Evolutionary conservation across 2,797 vertebrate genomes (phyloP).

Genomic region (Acrossocheilus fasciatus): DNA sequence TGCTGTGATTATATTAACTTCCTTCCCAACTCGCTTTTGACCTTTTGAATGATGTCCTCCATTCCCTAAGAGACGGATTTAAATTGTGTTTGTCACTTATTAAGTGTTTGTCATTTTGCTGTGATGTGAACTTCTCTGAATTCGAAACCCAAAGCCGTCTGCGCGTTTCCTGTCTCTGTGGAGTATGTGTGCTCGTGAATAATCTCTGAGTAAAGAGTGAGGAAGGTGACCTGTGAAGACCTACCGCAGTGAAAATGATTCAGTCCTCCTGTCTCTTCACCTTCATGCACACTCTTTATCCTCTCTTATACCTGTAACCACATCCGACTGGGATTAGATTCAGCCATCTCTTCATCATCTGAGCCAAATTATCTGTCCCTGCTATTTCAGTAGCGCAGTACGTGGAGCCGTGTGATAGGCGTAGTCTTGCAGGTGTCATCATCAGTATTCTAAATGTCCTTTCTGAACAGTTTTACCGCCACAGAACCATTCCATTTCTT

Average conservation of each 20-base stretch:
- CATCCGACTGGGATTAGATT: slow-evolving; percentile 40
- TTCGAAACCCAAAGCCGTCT: slow-evolving; percentile 17
- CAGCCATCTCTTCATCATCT: slow-evolving; percentile 10
- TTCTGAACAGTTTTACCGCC: slow-evolving; percentile 36
- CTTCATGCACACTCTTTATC: background rate
- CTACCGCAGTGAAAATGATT: slow-evolving; percentile 14
- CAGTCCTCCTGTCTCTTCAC: slow-evolving; percentile 12
- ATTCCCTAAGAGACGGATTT: slow-evolving; percentile 27
- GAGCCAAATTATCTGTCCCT: slow-evolving; percentile 31
- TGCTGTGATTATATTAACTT: slow-evolving; percentile 51
- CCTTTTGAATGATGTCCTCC: slow-evolving; percentile 46
- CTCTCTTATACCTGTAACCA: slow-evolving; percentile 44
- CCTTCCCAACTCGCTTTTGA: slow-evolving; percentile 41
- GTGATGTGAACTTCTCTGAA: slow-evolving; percentile 16
- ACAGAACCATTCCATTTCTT: slow-evolving; percentile 45
- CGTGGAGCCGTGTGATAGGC: slow-evolving; percentile 20
- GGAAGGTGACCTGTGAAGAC: slow-evolving; percentile 26
- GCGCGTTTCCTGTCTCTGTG: background rate
- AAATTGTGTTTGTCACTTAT: slow-evolving; percentile 41
- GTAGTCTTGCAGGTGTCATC: slow-evolving; percentile 38
- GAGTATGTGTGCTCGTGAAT: slow-evolving; percentile 1
- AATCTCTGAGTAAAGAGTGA: slow-evolving; percentile 26
- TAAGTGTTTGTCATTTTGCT: slow-evolving; percentile 38
- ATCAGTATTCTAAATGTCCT: slow-evolving; percentile 42
- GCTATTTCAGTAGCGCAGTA: slow-evolving; percentile 43